Evolutionary conservation across 2,888 invertebrate genomes (phyloP), one percentile per base, ranked within the genome.

Genomic region (Octonoba sinensis): DNA sequence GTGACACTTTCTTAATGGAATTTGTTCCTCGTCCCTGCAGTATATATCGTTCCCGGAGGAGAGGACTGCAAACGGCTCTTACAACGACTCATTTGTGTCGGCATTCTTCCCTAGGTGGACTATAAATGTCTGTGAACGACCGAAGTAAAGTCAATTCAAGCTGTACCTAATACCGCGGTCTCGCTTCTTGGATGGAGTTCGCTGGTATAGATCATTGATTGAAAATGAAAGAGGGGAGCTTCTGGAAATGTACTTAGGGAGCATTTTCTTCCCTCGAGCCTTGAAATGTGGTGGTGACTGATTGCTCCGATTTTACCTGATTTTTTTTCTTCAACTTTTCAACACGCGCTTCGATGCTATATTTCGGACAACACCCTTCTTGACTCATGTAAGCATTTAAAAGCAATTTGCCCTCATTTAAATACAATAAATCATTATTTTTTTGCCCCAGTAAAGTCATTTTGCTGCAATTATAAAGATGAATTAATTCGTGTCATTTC

Each of bases 71-170:
- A 71, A 71, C 57, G 70, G 59, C 44, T 60, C 36, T 47, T 60
- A 59, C 71, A 71, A 60, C 71, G 59, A 71, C 59, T 71, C 71
- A 71, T 71, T 71, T 71, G 59, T 71, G 59, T 71, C 71, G 15
- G 24, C 18, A 47, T 59, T 66, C 66, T 66, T 66, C 36, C 66
- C 46, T 49, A 66, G 66, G 59, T 72, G 51, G 72, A 24, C 54
- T 27, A 62, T 72, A 64, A 64, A 72, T 64, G 72, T 71, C 72
- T 54, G 49, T 54, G 64, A 49, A 54, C 62, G 46, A 36, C 62
- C 44, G 51, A 62, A 67, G 60, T 54, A 57, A 65, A 78, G 71
- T 78, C 65, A 59, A 49, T 77, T 77, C 47, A 60, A 47, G 62
- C 64, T 36, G 64, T 36, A 46, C 36, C 64, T 64, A 64, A 69